Evolutionary conservation across 2,113 vertebrate species (phyloP), one percentile per base, ranked within the genome.

Genomic region (Xiphorhynchus elegans): DNA sequence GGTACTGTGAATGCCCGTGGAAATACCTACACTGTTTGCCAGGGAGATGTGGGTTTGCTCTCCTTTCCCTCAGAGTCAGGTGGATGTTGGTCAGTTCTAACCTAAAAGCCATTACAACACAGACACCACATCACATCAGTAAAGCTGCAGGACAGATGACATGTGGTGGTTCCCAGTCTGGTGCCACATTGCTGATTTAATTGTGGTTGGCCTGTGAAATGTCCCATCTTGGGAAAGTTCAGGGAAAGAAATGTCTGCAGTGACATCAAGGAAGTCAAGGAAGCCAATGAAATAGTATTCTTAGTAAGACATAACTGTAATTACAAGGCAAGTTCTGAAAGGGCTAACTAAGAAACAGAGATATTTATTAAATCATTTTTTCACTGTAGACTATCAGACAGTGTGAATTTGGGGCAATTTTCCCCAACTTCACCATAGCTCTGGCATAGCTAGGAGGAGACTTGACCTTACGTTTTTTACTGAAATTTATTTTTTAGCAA

Each of bases 401-500:
- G 14, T 2, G 15, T 52, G 52, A 69, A 81, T 86, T 14, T 84
- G 79, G 63, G 39, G 26, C 21, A 19, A 70, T 42, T 77, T 70
- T 8, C 10, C 52, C 21, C 52, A 62, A 24, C 17, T 80, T 79
- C 67, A 91, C 69, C 20, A 49, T 1, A 66, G 24, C 72, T 62
- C 66, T 69, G 31, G 74, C 20, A 62, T 8, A 91, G 35, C 20
- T 37, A 42, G 56, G 13, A 87, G 14, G 46, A 82, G 37, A 79
- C 35, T 58, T 75, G 44, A 86, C 52, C 59, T 64, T 26, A 75
- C 40, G 40, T 70, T 91, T 39, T 79, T 91, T 69, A 78, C 67
- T 83, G 46, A 55, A 79, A 83, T 77, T 95, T 88, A 74, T 52
- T 84, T 84, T 58, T 88, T 59, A 88, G 59, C 76, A 80, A 86